Evolutionary conservation across 2,888 invertebrate genomes (phyloP), one percentile per base, ranked within the genome.

Genomic region (Arrhopalites spinosus): DNA sequence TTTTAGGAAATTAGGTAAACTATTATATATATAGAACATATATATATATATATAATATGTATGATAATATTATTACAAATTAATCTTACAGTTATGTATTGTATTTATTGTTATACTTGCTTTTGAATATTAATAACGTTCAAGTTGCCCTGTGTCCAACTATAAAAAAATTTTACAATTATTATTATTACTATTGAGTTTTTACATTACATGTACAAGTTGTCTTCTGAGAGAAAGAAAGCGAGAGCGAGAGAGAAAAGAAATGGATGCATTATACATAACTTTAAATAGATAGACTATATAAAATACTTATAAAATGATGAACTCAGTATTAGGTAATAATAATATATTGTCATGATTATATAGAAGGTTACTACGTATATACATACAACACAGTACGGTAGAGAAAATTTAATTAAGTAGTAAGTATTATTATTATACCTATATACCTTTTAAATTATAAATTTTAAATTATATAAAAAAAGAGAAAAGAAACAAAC

Each of bases 261-360:
- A 61, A 25, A 23, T 29, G 27, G 30, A 63, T 63, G 63, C 63
- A 66, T 66, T 43, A 66, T 66, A 43, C 23, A 66, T 66, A 66
- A 43, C 36, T 66, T 66, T 66, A 66, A n/a, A n/a, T 66, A 66
- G 66, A 43, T 66, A 66, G 17, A 63, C 30, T 29, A 63, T 36
- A 53, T 61, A 71, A 43, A 56, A 71, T 53, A 50, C 15, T 50
- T 50, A 5, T 50, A 13, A 50, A 53, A 71, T 61, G 36, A 61
- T 23, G 2, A 68, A 50, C n/a, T 50, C 50, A 71, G 71, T 71
- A 71, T 71, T 71, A 71, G 71, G 71, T 71, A 36, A 36, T 36
- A 36, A 36, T 36, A 36, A 36, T 36, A 36, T 70, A 71, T 61
- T 71, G 59, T 71, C 71, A 61, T 23, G 20, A 68, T 68, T 50